Base-by-base conservation (phyloP, 2,113 vertebrate species). In the Tor tambroides region DNA sequence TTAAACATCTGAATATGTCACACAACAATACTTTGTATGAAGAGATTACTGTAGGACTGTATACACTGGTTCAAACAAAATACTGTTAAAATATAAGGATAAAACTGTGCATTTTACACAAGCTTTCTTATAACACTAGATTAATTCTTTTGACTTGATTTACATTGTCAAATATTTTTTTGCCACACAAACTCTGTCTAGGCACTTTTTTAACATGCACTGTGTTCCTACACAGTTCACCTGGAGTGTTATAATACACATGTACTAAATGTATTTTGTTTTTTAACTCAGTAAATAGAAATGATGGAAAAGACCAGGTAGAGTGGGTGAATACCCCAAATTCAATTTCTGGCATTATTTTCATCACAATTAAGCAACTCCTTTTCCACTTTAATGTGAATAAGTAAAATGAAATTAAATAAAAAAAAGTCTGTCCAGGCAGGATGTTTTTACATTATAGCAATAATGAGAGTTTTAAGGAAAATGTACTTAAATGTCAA, bases 161-260 rank as follows among this genome's bases (percentile, higher is more conserved):
- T 84, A 83, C 81, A 88, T 72, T 43, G 87, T 85, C 89, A 77
- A 87, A 82, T 54, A 85, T 84, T 89, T 77, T 89, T 80, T 93
- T 51, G 19, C 80, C 28, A 65, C 49, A 92, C 91, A 92, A 90
- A 92, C 88, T 88, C 77, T 88, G 89, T 90, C 90, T 81, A 94
- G 93, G 94, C 94, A 95, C 94, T 94, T 94, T 38, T 38, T 91
- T 84, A 76, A 74, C 84, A 69, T 80, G 7, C 80, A 59, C 38
- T 54, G 84, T 77, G 32, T 75, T 78, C 11, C 1, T 3, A 49
- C 30, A 65, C 69, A 83, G 23, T 83, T 86, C 84, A 32, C 71
- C 30, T 35, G 21, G 23, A 26, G 17, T 74, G 30, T 35, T 26
- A 43, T 51, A 86, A 21, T 30, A 83, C 72, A 49, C 46, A 23